Evolutionary conservation across 2,888 invertebrate genomes (phyloP).

Genomic region (Callinectes sapidus): DNA sequence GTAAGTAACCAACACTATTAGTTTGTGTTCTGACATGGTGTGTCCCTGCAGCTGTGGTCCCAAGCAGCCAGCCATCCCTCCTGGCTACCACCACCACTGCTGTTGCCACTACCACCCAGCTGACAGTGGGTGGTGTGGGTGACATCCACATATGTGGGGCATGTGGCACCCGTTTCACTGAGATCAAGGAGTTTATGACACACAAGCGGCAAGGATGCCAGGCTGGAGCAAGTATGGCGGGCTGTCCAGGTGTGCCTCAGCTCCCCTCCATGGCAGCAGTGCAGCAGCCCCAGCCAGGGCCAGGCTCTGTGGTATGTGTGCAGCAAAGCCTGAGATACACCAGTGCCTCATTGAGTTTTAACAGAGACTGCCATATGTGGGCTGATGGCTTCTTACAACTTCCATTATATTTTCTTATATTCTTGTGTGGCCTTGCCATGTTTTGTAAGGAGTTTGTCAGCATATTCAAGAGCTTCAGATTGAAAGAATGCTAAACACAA

Average conservation of each 20-base stretch:
- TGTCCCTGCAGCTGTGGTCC: background rate
- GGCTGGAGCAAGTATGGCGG: background rate
- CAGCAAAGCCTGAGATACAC: background rate
- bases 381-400: no score
- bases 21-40: background rate
- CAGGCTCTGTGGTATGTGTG: conserved; percentile 50
- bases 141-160: conserved; percentile 64
- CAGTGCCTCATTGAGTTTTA: background rate
- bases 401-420: no score
- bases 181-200: conserved; percentile 61
- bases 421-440: no score
- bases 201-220: conserved; percentile 66
- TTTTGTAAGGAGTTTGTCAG: no score
- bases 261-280: background rate
- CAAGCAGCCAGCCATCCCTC: background rate
- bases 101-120: background rate
- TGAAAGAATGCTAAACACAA: no score
- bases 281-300: conserved; percentile 48
- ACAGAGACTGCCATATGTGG: no score
- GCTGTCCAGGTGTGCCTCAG: background rate
- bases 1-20: no score
- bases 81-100: background rate
- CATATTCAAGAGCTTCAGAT: no score
- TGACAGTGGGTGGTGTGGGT: conserved; percentile 46
- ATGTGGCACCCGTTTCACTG: conserved; percentile 56